Conservation (phyloP, 1,140 invertebrate genomes). For the Mylabris phalerata region DNA sequence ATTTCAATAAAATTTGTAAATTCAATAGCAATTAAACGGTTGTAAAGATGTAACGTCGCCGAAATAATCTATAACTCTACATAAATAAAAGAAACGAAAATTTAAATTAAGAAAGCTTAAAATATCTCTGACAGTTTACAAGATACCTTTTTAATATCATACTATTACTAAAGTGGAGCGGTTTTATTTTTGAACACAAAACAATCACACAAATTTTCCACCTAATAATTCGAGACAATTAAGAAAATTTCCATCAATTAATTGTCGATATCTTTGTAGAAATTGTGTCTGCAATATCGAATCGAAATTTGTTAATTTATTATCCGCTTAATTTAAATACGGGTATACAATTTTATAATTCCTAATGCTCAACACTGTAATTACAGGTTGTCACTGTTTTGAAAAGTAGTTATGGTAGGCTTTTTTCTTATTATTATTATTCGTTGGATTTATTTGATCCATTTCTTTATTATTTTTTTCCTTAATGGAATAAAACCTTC, state of each 20-base stretch:
- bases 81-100: conserved; percentile 19
- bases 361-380: conserved; percentile 31
- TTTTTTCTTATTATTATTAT: conserved; percentile 20
- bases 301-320: conserved; percentile 9
- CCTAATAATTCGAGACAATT: too few species aligned
- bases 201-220: too few species aligned
- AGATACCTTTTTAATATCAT: conserved; percentile 13
- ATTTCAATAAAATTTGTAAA: conserved; percentile 6
- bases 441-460: too few species aligned
- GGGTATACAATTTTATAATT: conserved; percentile 14
- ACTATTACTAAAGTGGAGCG: conserved; percentile 10
- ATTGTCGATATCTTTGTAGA: neutral
- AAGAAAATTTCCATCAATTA: too few species aligned
- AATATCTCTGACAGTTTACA: conserved; percentile 25
- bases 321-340: conserved; percentile 18
- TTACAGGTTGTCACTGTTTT: conserved; percentile 33
- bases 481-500: neutral
- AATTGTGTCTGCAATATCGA: conserved; percentile 1
- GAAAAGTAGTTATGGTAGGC: conserved; percentile 28
- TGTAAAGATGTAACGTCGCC: conserved; percentile 26
- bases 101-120: conserved; percentile 10
- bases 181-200: neutral
- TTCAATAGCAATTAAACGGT: conserved; percentile 35
- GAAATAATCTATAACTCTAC: conserved; percentile 28
- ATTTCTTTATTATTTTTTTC: too few species aligned